Conservation (phyloP, 1,140 invertebrate genomes). For the Cydia amplana region DNA sequence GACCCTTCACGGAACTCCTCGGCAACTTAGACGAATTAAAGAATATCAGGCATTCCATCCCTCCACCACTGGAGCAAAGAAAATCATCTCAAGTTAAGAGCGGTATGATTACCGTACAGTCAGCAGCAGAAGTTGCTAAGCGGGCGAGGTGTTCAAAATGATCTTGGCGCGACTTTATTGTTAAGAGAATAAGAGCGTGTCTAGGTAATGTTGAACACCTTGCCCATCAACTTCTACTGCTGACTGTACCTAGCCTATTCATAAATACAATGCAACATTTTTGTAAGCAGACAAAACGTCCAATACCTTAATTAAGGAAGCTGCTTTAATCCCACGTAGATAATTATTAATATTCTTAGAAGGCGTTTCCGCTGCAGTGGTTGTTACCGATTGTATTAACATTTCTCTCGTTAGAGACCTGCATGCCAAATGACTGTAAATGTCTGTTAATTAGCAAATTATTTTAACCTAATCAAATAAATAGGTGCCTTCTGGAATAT, state of each 20-base stretch:
- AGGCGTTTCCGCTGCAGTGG: constrained; percentile 36
- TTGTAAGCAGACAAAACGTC: background rate
- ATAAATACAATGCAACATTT: background rate
- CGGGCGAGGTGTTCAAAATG: too few species aligned
- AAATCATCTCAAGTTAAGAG: constrained; percentile 69
- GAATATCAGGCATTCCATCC: constrained; percentile 57
- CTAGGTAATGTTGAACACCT: too few species aligned
- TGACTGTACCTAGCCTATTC: background rate
- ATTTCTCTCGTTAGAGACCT: background rate
- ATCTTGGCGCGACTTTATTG: too few species aligned
- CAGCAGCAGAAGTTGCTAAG: too few species aligned
- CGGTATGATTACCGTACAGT: too few species aligned
- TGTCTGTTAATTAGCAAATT: too few species aligned
- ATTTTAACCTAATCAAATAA: too few species aligned
- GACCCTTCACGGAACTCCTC: constrained; percentile 72
- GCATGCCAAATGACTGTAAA: too few species aligned
- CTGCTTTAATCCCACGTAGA: constrained; percentile 2
- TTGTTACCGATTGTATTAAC: constrained; percentile 3
- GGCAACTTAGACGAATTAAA: constrained; percentile 72
- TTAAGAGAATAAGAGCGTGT: too few species aligned
- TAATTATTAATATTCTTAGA: background rate
- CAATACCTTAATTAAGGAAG: constrained; percentile 32
- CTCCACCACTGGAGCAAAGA: constrained; percentile 60
- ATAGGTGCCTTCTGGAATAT: too few species aligned
- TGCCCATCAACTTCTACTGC: too few species aligned